Conservation (phyloP, 2,888 invertebrate genomes). For the Melinaea marsaeus region DNA sequence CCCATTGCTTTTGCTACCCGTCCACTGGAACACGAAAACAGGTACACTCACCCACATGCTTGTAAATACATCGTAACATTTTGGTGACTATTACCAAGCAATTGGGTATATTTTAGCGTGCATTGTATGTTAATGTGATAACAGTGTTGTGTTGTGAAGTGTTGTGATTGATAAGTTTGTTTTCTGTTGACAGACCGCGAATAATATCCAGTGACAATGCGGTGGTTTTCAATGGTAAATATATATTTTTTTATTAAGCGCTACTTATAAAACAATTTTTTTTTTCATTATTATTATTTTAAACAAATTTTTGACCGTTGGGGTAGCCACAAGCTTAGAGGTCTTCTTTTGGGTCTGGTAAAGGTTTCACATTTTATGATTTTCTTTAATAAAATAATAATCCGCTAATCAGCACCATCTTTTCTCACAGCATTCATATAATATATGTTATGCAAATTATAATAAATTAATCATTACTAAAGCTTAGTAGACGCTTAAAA, state of each 20-base stretch:
- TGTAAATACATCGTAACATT: conserved; percentile 4
- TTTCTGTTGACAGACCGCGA: conserved; percentile 69
- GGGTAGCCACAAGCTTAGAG: too few species aligned
- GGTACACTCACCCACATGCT: conserved; percentile 34
- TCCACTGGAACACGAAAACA: conserved; percentile 37
- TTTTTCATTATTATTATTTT: neutral
- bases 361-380: too few species aligned
- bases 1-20: conserved; percentile 66
- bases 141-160: conserved; percentile 34
- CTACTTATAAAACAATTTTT: neutral
- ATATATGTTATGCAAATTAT: too few species aligned
- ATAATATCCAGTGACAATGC: conserved; percentile 52
- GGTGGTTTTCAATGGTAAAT: conserved; percentile 66
- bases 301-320: neutral
- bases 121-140: conserved; percentile 9
- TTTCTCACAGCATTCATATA: too few species aligned
- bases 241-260: conserved; percentile 18
- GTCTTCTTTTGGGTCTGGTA: too few species aligned
- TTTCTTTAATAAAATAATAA: too few species aligned
- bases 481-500: too few species aligned
- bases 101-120: conserved; percentile 12
- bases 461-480: too few species aligned
- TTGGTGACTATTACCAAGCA: conserved; percentile 7
- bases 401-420: too few species aligned
- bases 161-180: conserved; percentile 45